Evolutionary conservation across 2,888 invertebrate species (phyloP).

Genomic region (Polyploca ridens): DNA sequence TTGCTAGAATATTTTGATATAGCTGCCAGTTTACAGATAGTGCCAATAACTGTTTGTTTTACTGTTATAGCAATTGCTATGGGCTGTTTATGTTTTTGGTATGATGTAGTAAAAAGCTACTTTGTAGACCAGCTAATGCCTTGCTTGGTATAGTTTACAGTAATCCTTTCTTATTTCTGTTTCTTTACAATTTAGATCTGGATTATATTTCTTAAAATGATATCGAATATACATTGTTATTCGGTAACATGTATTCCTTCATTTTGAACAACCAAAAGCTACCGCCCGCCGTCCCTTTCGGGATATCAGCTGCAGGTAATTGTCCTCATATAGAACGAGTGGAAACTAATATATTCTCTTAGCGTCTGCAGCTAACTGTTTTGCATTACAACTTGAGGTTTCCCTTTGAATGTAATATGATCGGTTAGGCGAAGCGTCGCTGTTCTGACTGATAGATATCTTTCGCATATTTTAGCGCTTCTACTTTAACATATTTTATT

Average conservation of each 20-base stretch:
- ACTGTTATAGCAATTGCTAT: neutral
- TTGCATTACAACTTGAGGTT: conserved; percentile 11
- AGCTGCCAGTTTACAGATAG: neutral
- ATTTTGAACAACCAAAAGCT: conserved; percentile 34
- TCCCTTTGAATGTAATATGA: conserved; percentile 11
- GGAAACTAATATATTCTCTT: conserved; percentile 31
- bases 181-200: neutral
- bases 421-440: conserved; percentile 10
- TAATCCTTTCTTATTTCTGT: neutral
- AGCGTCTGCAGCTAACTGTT: conserved; percentile 22
- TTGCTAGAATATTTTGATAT: conserved; percentile 12
- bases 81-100: neutral
- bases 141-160: too few species aligned
- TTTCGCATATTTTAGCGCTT: too few species aligned
- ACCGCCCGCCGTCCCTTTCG: conserved; percentile 36
- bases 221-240: neutral
- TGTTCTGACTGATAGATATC: conserved; percentile 4
- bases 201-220: neutral
- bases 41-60: conserved; percentile 2
- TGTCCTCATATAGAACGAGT: conserved; percentile 29
- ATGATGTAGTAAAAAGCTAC: neutral
- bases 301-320: conserved; percentile 44
- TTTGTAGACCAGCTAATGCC: neutral
- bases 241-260: conserved; percentile 16
- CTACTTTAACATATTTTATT: neutral